Evolutionary conservation across 2,888 invertebrate genomes (phyloP).

Genomic region (Ecdyonurus torrentis): DNA sequence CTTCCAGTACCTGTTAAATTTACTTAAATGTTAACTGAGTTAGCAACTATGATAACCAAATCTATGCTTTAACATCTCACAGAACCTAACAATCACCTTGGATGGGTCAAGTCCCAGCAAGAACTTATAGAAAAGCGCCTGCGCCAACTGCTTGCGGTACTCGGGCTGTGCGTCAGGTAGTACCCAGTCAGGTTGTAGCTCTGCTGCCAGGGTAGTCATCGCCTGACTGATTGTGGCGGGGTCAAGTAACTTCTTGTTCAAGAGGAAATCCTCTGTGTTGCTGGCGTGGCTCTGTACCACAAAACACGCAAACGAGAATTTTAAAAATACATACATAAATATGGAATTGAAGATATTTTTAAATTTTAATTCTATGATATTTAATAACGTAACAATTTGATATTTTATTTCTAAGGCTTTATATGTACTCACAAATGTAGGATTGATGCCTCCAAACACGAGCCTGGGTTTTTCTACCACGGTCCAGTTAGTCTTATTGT

Average conservation of each 20-base stretch:
- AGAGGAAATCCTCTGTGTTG: constrained; percentile 34
- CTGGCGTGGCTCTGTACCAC: constrained; percentile 39
- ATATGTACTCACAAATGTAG: constrained; percentile 26
- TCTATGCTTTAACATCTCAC: too few species aligned
- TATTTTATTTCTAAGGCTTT: too few species aligned
- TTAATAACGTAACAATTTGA: too few species aligned
- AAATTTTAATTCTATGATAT: too few species aligned
- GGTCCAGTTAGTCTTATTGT: constrained; percentile 27
- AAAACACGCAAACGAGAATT: too few species aligned
- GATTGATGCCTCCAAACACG: constrained; percentile 45
- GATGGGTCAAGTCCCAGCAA: background rate
- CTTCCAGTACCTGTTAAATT: too few species aligned
- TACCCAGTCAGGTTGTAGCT: constrained; percentile 44
- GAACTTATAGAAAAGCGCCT: constrained; percentile 61
- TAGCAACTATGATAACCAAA: too few species aligned
- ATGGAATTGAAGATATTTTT: too few species aligned
- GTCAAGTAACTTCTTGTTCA: constrained; percentile 30
- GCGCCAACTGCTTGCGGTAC: constrained; percentile 52
- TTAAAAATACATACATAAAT: too few species aligned
- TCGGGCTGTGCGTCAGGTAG: constrained; percentile 49
- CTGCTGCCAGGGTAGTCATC: constrained; percentile 33
- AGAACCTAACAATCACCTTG: too few species aligned
- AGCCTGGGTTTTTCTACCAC: constrained; percentile 38
- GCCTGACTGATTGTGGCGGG: constrained; percentile 31
- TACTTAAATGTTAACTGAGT: too few species aligned